These are phyloP conservation scores for Sula dactylatra DNA, from an alignment of 2,113 vertebrate genomes.

Conservation along the genomic window DNA sequence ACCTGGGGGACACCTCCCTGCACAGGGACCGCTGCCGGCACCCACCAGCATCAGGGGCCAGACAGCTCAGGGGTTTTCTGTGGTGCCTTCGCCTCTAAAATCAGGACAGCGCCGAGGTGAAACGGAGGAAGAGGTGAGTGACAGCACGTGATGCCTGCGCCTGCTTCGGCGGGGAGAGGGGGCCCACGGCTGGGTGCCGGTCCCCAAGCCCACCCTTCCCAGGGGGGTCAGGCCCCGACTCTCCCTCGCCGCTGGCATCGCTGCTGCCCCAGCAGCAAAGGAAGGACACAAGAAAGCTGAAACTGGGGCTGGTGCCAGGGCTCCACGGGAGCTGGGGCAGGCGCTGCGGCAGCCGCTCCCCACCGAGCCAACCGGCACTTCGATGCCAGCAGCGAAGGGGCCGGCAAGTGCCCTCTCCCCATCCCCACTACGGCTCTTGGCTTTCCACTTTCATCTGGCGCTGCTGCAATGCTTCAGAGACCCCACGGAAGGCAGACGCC, in stretches of 20 bases:
- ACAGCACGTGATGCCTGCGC: accelerated
- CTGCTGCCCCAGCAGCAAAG: background rate
- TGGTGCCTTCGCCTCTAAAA: background rate
- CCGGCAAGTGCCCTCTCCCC: background rate
- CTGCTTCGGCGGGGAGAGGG: accelerated
- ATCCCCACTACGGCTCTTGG: background rate
- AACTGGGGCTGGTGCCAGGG: background rate
- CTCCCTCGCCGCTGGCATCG: accelerated
- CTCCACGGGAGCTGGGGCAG: accelerated
- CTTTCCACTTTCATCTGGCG: background rate
- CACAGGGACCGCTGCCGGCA: background rate
- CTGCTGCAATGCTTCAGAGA: background rate
- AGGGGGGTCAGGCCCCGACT: background rate
- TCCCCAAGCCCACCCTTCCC: background rate
- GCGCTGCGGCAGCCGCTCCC: background rate
- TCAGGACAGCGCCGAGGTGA: background rate
- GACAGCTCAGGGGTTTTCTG: background rate
- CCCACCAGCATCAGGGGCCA: accelerated
- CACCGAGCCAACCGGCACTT: background rate
- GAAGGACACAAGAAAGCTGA: background rate
- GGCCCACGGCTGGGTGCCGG: accelerated
- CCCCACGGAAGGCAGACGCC: background rate
- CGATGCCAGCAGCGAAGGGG: background rate
- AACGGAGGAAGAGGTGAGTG: accelerated
- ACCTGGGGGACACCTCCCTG: background rate